Evolutionary conservation across 2,888 invertebrate genomes (phyloP).

Genomic region (Andrena fulva): DNA sequence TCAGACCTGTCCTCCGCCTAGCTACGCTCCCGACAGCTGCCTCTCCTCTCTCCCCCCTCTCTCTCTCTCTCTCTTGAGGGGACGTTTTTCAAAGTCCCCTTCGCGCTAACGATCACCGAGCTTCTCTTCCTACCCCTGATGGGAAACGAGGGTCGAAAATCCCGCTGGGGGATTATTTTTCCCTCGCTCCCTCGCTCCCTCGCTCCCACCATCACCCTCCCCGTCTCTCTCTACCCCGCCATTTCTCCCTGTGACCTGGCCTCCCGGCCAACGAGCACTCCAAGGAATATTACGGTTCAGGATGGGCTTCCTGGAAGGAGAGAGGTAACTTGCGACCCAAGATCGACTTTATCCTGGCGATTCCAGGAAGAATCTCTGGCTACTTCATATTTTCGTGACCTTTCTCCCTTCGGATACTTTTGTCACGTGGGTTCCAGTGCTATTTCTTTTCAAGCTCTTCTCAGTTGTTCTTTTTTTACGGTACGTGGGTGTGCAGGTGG

Average conservation of each 20-base stretch:
- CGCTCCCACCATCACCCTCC: constrained; percentile 27
- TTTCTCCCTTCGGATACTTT: background rate
- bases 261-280: constrained; percentile 18
- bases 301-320: constrained; percentile 10
- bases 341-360: constrained; percentile 11
- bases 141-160: constrained; percentile 75
- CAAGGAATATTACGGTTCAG: constrained; percentile 38
- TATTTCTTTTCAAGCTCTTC: too few species aligned
- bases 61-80: constrained; percentile 20
- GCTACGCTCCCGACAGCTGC: constrained; percentile 40
- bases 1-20: constrained; percentile 44
- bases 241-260: constrained; percentile 46
- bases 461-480: too few species aligned
- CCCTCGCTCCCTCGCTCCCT: constrained; percentile 67
- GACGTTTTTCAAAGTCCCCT: constrained; percentile 72
- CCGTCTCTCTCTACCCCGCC: constrained; percentile 27
- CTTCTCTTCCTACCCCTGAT: constrained; percentile 56
- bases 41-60: constrained; percentile 29
- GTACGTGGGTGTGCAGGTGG: too few species aligned
- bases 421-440: too few species aligned
- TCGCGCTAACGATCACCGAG: constrained; percentile 69
- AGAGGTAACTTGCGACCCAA: constrained; percentile 37
- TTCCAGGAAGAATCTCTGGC: constrained; percentile 6
- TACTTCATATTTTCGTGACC: background rate
- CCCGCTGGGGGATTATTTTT: constrained; percentile 81